Conservation (phyloP, 2,113 vertebrate genomes). For the Muntiacus reevesi region DNA sequence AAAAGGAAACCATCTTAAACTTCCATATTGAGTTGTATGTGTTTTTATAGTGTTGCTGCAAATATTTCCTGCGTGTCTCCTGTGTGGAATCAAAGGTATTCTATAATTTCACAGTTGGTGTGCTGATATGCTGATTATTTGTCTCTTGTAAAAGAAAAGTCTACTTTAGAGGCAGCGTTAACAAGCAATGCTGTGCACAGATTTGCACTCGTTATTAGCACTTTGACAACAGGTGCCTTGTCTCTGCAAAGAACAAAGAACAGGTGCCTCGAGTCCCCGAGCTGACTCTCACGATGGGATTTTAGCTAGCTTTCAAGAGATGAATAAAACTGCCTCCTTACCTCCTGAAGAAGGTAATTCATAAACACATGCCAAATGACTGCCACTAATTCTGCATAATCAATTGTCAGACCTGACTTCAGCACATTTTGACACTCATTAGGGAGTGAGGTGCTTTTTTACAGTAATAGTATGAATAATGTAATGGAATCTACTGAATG, state of each 20-base stretch:
- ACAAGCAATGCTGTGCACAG: neutral
- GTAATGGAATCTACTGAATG: neutral
- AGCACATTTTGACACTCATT: neutral
- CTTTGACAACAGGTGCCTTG: neutral
- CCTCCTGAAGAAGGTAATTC: neutral
- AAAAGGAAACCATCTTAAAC: neutral
- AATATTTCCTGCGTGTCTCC: neutral
- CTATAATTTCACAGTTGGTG: neutral
- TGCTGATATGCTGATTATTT: neutral
- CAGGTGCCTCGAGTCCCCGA: neutral
- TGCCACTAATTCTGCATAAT: neutral
- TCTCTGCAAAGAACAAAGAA: neutral
- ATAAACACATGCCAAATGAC: neutral
- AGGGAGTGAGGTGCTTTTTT: neutral
- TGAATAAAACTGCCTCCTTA: neutral
- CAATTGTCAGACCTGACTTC: neutral
- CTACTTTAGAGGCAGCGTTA: neutral
- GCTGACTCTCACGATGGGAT: neutral
- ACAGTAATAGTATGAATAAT: neutral
- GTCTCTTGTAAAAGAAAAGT: neutral
- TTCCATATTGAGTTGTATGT: neutral
- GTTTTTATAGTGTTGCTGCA: neutral
- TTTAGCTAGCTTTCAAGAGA: neutral
- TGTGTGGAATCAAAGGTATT: neutral
- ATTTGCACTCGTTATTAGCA: neutral